A percentile compares a stretch with the other conserved stretches of the same genome.
phyloP scores from a whole-genome alignment of 2,797 vertebrate species.

The Heterohyrax brucei region DNA sequence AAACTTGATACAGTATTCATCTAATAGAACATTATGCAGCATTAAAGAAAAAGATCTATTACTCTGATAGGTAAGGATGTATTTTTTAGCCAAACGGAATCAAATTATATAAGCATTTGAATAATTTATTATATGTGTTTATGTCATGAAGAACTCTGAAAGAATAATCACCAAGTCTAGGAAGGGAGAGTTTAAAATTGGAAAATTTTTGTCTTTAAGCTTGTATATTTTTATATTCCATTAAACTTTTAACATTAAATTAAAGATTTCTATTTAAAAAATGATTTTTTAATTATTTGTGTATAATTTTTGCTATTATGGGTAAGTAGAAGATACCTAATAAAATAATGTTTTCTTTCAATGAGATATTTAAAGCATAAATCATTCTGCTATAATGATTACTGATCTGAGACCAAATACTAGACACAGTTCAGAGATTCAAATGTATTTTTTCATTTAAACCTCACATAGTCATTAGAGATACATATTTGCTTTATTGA shows the following conservation, averaged over 20 bases:
- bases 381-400: slow-evolving; percentile 22
- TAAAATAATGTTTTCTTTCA: slow-evolving; percentile 60
- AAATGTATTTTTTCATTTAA: slow-evolving; percentile 43
- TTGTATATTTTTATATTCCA: slow-evolving; percentile 20
- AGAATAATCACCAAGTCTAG: background rate
- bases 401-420: background rate
- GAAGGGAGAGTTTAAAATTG: slow-evolving; percentile 1
- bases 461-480: slow-evolving; percentile 44
- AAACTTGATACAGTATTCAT: slow-evolving; percentile 17
- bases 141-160: slow-evolving; percentile 33
- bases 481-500: background rate
- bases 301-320: slow-evolving; percentile 19
- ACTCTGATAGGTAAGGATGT: background rate
- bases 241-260: slow-evolving; percentile 4
- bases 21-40: background rate
- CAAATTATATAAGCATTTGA: background rate
- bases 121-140: background rate
- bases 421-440: background rate
- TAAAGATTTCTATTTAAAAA: slow-evolving; percentile 36
- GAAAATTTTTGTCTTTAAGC: background rate
- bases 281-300: slow-evolving; percentile 54
- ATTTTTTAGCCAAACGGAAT: slow-evolving; percentile 19
- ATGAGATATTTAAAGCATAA: slow-evolving; percentile 42
- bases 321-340: slow-evolving; percentile 2
- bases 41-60: background rate